Base-by-base conservation (phyloP, 2,113 vertebrate species). In the Lagenorhynchus albirostris region DNA sequence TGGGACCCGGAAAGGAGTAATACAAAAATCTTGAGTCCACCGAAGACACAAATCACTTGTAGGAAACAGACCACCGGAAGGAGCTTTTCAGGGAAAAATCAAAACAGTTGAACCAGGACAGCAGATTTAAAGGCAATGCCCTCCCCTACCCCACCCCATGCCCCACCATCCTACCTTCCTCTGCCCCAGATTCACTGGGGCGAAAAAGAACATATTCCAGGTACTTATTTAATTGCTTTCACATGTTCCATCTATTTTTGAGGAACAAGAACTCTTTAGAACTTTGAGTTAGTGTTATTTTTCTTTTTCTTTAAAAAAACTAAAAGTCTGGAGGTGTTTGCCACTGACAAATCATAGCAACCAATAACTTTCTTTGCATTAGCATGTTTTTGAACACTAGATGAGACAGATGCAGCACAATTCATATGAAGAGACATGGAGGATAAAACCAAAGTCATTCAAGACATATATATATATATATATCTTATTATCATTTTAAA, bases 151-250 rank as follows among this genome's bases (percentile, higher is more conserved):
- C 36, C 8, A n/a, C 41, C 29, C 26, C 12, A 23, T 11, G 29
- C n/a, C 31, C 23, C 5, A 65, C n/a, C 50, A 90, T 15, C 36
- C 85, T 29, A 29, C 38, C 50, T 58, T 84, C 73, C 73, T 93
- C 50, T 14, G 58, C 83, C 86, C 86, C 97, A 29, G 67, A 91
- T 92, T 84, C 73, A 90, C 23, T 62, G 41, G 44, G 41, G 63
- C 71, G 79, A 83, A 93, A 97, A 96, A 82, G 4, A 89, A 94
- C 91, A 70, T 50, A 74, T 20, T 92, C 63, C 86, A 97, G 91
- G 96, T 70, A 95, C 83, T 95, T 88, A 79, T 63, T 96, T 79
- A 86, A 89, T 91, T 96, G 18, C 87, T 96, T 96, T 93, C 1
- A 1, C 67, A 91, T 1, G 92, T 2, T 58, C 87, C 58, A n/a